phyloP scores from a whole-genome alignment of 2,888 invertebrate genomes.

The Caenorhabditis panamensis region DNA sequence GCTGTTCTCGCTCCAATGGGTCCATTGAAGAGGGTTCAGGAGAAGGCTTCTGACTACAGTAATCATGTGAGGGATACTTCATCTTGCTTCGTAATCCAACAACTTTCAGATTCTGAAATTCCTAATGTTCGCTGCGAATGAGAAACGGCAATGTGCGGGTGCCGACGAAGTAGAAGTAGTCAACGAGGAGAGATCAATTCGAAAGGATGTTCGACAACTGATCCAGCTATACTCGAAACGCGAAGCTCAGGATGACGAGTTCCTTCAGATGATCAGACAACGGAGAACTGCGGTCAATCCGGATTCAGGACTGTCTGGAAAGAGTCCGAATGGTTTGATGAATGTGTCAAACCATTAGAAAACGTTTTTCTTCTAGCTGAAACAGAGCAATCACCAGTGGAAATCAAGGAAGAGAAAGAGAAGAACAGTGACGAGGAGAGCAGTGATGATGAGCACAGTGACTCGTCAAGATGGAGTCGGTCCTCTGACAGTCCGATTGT shows the following conservation, averaged over 20 bases:
- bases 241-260: conserved; percentile 46
- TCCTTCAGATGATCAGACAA: conserved; percentile 41
- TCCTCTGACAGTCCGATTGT: not conserved
- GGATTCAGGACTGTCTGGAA: conserved; percentile 28
- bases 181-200: conserved; percentile 32
- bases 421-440: conserved; percentile 28
- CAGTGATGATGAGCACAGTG: conserved; percentile 18
- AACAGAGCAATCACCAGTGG: conserved; percentile 5
- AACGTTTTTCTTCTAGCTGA: not conserved
- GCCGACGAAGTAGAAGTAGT: conserved; percentile 20
- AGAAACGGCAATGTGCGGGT: conserved; percentile 35
- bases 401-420: conserved; percentile 13
- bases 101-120: conserved; percentile 64
- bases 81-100: not conserved
- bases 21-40: conserved; percentile 70
- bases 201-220: conserved; percentile 32
- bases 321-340: not conserved
- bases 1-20: conserved; percentile 75
- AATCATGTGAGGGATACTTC: conserved; percentile 52
- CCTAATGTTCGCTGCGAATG: conserved; percentile 72
- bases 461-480: conserved; percentile 5
- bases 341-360: too few relatives aligned
- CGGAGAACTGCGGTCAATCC: conserved; percentile 35
- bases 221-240: conserved; percentile 46
- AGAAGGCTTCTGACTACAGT: conserved; percentile 74